A percentile compares a stretch with the other conserved stretches of the same genome.
phyloP scores from a whole-genome alignment of 2,113 vertebrate species.

The Strix aluco region DNA sequence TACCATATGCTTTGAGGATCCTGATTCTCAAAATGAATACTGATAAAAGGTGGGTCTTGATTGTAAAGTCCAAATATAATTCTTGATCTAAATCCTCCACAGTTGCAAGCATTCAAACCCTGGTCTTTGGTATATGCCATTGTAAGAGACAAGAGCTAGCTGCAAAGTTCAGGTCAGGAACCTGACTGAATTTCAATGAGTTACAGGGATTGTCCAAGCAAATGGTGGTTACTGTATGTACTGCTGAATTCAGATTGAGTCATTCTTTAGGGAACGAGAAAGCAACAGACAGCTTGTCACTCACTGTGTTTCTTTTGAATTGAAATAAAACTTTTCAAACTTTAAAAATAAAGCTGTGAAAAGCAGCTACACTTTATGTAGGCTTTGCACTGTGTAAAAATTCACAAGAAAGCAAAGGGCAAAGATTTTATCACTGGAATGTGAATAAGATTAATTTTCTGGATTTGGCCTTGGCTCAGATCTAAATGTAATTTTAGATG shows the following conservation, averaged over 20 bases:
- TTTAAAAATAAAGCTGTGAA: constrained; percentile 1
- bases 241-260: not conserved
- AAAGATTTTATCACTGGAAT: not conserved
- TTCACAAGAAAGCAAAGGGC: not conserved
- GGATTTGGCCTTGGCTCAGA: not conserved
- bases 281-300: not conserved
- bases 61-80: not conserved
- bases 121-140: not conserved
- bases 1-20: not conserved
- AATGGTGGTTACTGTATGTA: not conserved
- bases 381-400: not conserved
- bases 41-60: not conserved
- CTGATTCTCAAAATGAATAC: not conserved
- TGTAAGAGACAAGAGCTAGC: not conserved
- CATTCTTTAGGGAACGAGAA: not conserved
- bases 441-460: not conserved
- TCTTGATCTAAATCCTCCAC: not conserved
- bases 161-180: not conserved
- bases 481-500: not conserved
- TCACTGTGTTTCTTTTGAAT: not conserved
- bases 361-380: not conserved
- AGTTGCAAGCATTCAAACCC: not conserved
- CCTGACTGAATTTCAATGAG: not conserved
- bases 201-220: not conserved
- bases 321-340: not conserved